These are phyloP conservation scores for Dynastes hyllus DNA, from an alignment of 2,888 invertebrate genomes.

Conservation along the genomic window DNA sequence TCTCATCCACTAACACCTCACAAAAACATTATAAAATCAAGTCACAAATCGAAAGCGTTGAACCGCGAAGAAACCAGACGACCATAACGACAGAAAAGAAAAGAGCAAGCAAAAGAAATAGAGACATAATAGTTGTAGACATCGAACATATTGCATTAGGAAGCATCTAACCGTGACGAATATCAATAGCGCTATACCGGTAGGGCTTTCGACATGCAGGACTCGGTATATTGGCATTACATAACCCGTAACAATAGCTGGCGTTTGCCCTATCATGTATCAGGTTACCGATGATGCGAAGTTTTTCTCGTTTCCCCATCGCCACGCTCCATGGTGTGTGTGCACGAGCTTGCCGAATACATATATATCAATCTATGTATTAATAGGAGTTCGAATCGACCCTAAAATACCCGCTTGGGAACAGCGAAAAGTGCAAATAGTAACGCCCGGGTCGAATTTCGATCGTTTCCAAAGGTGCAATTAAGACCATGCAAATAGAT, in stretches of 20 bases:
- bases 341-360: background rate
- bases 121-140: conserved; percentile 34
- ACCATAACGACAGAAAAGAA: background rate
- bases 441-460: too few species aligned
- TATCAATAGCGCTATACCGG: conserved; percentile 15
- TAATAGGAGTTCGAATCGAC: too few species aligned
- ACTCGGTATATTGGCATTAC: conserved; percentile 32
- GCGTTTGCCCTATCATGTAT: conserved; percentile 15
- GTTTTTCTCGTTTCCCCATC: background rate
- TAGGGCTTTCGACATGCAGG: background rate
- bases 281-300: conserved; percentile 8
- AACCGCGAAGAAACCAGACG: background rate
- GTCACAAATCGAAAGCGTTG: conserved; percentile 7
- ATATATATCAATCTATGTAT: too few species aligned
- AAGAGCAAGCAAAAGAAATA: conserved; percentile 1
- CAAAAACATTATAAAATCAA: background rate
- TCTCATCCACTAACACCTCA: too few species aligned
- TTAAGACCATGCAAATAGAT: too few species aligned
- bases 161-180: conserved; percentile 31
- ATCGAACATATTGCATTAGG: conserved; percentile 48
- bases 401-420: background rate
- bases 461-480: too few species aligned
- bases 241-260: conserved; percentile 9
- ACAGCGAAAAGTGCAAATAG: background rate
- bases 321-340: background rate